Evolutionary conservation across 1,140 invertebrate species (phyloP), one percentile per base, ranked within the genome.

Genomic region (Ceratitis capitata): DNA sequence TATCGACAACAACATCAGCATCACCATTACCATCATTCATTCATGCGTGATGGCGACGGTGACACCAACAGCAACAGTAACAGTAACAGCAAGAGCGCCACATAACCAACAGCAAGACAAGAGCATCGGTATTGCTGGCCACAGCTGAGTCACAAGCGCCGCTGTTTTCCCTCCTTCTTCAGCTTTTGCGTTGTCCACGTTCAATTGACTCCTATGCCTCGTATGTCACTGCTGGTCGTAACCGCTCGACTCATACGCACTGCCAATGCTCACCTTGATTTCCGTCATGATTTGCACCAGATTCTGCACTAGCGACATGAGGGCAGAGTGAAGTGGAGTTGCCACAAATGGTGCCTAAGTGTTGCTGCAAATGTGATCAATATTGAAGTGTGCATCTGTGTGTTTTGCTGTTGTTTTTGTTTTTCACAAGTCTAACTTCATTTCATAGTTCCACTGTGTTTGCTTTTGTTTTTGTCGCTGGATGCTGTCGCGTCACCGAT

Each of bases 1-100:
- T 78, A 78, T 78, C 69, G 69, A 78, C 69, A 78, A 45, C 35
- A 78, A 78, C 69, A 78, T 78, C 69, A 45, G 39, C 69, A 78
- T 78, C 69, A 78, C 69, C 69, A 78, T 78, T 78, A 45, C 69
- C 69, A 78, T 78, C 69, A 78, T 78, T 78, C 69, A 78, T 78
- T 78, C 69, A 78, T 45, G 69, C 69, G 69, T 78, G 69, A 78
- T 78, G 69, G 69, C 39, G 69, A 78, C 69, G 69, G 69, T 78
- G 69, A 78, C 69, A 78, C 69, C 69, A 19, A 74, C 64, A 42
- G 64, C 64, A 7, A 29, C 61, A 64, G 61, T 32, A 29, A 53
- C 58, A n/a, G 16, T 26, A 9, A n/a, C 69, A 45, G 42, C 69
- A 12, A 32, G 35, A 69, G 58, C 58, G 23, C 1, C 19, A n/a